Evolutionary conservation across 2,113 vertebrate species (phyloP).

Genomic region (Gracilinanus agilis): DNA sequence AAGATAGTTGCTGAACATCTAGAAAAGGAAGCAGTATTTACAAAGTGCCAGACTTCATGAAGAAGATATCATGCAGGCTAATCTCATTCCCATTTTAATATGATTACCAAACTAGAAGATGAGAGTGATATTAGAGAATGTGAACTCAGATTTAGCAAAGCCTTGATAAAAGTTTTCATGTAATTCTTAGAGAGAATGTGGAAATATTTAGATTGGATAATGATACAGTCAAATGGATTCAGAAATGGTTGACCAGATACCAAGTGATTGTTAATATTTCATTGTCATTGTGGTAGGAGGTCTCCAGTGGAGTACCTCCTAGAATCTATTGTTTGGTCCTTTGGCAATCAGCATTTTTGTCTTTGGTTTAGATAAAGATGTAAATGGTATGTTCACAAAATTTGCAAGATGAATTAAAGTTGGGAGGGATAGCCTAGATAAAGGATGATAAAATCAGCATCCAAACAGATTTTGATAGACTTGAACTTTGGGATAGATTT

Average conservation of each 20-base stretch:
- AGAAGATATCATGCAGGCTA: not conserved
- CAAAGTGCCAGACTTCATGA: not conserved
- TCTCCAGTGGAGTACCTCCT: not conserved
- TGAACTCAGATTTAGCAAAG: not conserved
- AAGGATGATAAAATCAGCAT: not conserved
- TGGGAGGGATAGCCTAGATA: not conserved
- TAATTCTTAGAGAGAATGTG: not conserved
- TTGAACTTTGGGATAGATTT: not conserved
- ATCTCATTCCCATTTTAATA: not conserved
- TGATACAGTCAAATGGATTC: not conserved
- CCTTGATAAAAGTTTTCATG: not conserved
- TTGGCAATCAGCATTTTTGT: not conserved
- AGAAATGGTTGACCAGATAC: not conserved
- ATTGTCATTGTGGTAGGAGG: not conserved
- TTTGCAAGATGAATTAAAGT: not conserved
- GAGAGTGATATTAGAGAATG: not conserved
- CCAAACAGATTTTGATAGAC: not conserved
- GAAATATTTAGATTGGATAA: not conserved
- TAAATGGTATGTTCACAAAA: not conserved
- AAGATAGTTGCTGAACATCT: not conserved
- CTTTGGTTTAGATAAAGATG: not conserved
- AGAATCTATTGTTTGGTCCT: not conserved
- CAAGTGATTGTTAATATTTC: not conserved
- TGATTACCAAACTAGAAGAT: not conserved
- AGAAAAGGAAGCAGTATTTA: not conserved